Evolutionary conservation across 1,140 invertebrate genomes (phyloP).

Genomic region (Oncopodura yosiiana): DNA sequence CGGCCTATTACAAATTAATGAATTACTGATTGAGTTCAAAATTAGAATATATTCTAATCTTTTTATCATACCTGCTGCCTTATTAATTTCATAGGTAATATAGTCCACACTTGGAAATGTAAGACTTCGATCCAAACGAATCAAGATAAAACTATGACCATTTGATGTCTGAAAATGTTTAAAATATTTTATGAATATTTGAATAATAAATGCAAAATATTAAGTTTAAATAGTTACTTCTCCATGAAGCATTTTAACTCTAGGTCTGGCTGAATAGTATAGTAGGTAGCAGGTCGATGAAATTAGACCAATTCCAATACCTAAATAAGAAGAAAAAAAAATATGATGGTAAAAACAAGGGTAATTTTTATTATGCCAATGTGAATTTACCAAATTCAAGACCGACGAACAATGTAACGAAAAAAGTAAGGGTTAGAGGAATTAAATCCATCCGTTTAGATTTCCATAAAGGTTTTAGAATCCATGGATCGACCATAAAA

Average conservation of each 20-base stretch:
- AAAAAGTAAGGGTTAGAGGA: constrained; percentile 66
- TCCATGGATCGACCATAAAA: background rate
- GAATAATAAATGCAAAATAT: background rate
- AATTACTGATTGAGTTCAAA: no score
- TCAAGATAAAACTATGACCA: constrained; percentile 56
- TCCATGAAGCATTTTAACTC: constrained; percentile 18
- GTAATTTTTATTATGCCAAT: no score
- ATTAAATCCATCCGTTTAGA: constrained; percentile 53
- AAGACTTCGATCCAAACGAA: constrained; percentile 60
- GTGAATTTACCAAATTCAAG: constrained; percentile 86
- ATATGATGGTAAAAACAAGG: no score
- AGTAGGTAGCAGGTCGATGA: constrained; percentile 60
- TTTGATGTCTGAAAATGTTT: constrained; percentile 43
- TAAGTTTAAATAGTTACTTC: constrained; percentile 4
- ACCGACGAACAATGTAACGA: constrained; percentile 67
- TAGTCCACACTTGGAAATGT: constrained; percentile 69
- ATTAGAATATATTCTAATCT: no score
- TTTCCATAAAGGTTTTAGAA: background rate
- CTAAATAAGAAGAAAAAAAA: no score
- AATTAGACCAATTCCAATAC: constrained; percentile 64
- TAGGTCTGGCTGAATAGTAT: constrained; percentile 59
- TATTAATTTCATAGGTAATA: constrained; percentile 58
- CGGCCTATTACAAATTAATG: no score
- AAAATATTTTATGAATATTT: constrained; percentile 8
- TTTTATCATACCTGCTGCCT: constrained; percentile 53